A percentile compares a stretch with the other conserved stretches of the same genome.
phyloP scores from a whole-genome alignment of 2,113 vertebrate genomes.

The Nothoprocta pentlandii region DNA sequence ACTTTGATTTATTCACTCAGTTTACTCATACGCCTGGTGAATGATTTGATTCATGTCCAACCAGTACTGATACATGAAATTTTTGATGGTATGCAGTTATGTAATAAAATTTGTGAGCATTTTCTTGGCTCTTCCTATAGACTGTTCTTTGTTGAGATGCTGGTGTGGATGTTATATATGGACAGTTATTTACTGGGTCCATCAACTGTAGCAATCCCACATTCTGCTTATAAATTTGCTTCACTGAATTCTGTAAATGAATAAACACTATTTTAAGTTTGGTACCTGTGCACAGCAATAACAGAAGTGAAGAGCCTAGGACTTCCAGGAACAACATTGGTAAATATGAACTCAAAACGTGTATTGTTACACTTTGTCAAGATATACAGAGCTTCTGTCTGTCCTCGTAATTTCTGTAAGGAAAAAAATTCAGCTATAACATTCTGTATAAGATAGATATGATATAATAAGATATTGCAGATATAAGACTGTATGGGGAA shows the following conservation, averaged over 20 bases:
- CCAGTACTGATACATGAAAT: background rate
- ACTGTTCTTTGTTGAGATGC: background rate
- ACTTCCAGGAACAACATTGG: constrained; percentile 95
- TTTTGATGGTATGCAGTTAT: background rate
- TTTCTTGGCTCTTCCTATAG: background rate
- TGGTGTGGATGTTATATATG: background rate
- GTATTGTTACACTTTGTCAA: constrained; percentile 97
- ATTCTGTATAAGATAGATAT: background rate
- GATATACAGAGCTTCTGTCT: constrained; percentile 98
- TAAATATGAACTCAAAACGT: constrained; percentile 99
- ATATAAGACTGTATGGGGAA: background rate
- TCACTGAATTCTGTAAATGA: background rate
- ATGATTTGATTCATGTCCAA: background rate
- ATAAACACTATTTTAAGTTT: background rate
- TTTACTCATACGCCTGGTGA: background rate
- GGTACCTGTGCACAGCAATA: constrained; percentile 97
- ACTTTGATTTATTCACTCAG: background rate
- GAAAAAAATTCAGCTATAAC: constrained; percentile 33
- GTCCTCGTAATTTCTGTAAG: constrained; percentile 94
- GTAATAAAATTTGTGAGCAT: background rate
- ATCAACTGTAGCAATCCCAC: background rate
- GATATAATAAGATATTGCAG: too few relatives aligned
- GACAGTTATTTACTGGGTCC: background rate
- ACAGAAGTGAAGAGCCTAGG: constrained; percentile 98
- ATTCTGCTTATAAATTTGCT: background rate